A percentile compares a stretch with the other conserved stretches of the same genome.
Evolutionary conservation across 2,797 vertebrate genomes (phyloP).

Genomic region (Mus spretus): DNA sequence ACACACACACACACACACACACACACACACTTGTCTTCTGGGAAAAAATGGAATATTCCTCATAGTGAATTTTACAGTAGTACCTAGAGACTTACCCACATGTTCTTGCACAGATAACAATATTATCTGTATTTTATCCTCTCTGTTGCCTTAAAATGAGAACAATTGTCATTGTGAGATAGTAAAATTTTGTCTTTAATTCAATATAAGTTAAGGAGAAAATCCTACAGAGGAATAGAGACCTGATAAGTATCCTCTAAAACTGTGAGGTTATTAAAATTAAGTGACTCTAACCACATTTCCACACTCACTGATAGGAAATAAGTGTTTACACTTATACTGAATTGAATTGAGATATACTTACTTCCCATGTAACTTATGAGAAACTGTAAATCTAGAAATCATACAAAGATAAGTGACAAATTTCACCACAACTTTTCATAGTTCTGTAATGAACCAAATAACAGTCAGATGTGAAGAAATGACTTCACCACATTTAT

Average conservation of each 20-base stretch:
- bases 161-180: conserved; percentile 10
- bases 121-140: conserved; percentile 11
- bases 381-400: conserved; percentile 72
- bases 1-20: neutral
- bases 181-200: neutral
- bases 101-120: neutral
- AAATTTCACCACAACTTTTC: conserved; percentile 70
- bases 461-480: conserved; percentile 69
- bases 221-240: conserved; percentile 60
- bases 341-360: conserved; percentile 56
- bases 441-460: conserved; percentile 60
- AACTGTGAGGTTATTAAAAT: conserved; percentile 25
- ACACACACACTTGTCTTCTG: neutral
- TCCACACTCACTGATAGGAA: conserved; percentile 17
- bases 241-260: conserved; percentile 31
- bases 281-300: conserved; percentile 45
- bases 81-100: neutral
- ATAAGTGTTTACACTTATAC: conserved; percentile 39
- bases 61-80: neutral
- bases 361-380: conserved; percentile 47
- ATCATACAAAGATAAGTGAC: conserved; percentile 57
- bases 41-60: neutral
- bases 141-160: neutral
- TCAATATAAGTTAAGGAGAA: neutral
- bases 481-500: conserved; percentile 70